Percentiles rank a stretch among this genome's conserved stretches.
Conservation (phyloP, 2,113 vertebrate species). For the Cyprinodon variegatus region DNA sequence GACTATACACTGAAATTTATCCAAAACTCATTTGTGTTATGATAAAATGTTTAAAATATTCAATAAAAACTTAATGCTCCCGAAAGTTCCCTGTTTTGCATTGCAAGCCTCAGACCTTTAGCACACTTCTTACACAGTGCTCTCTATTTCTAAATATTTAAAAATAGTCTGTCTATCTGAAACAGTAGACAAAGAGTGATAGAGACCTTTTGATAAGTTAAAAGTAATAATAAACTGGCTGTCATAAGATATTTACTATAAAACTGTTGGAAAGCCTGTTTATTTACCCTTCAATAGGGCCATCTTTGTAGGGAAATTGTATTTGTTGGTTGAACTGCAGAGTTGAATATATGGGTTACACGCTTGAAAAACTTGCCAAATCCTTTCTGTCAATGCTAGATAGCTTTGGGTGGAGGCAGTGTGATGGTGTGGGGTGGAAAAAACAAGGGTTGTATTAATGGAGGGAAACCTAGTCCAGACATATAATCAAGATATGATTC, state of each 20-base stretch:
- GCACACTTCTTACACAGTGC: neutral
- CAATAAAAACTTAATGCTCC: neutral
- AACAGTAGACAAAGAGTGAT: too few species aligned
- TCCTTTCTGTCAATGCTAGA: neutral
- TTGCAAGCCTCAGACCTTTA: neutral
- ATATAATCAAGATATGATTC: neutral
- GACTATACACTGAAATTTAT: neutral
- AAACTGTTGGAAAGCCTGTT: neutral
- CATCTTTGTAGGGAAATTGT: neutral
- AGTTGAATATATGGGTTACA: neutral
- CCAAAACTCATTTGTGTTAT: neutral
- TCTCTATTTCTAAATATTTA: too few species aligned
- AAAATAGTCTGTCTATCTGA: too few species aligned
- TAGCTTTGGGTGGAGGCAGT: neutral
- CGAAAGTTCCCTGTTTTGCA: neutral
- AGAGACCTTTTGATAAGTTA: too few species aligned
- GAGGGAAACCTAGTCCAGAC: neutral
- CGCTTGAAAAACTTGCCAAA: neutral
- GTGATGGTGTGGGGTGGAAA: neutral
- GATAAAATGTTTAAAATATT: neutral
- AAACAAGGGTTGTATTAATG: neutral
- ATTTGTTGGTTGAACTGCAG: neutral
- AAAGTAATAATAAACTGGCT: too few species aligned
- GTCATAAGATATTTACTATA: neutral
- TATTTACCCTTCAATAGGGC: neutral